Evolutionary conservation across 2,113 vertebrate species (phyloP).

Genomic region (Ahaetulla prasina): DNA sequence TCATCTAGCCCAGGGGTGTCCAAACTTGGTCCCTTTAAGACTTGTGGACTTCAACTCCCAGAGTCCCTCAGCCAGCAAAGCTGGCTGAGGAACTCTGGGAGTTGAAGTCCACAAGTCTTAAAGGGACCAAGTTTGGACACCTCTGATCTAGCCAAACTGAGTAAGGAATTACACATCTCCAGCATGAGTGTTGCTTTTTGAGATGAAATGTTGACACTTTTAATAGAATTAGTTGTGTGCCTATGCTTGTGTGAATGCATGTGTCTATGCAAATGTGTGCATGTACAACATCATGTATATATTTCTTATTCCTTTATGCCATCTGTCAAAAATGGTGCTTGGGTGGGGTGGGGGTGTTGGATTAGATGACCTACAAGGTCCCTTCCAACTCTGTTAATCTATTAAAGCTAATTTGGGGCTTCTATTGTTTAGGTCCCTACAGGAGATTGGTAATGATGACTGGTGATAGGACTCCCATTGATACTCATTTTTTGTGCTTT

Average conservation of each 20-base stretch:
- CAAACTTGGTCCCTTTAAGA: no score
- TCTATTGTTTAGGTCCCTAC: neutral
- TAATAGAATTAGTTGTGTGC: neutral
- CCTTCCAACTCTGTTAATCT: no score
- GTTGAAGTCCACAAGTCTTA: no score
- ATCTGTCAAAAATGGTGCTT: no score
- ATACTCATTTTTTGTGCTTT: neutral
- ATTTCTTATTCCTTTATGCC: neutral
- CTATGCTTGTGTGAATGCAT: neutral
- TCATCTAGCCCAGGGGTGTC: no score
- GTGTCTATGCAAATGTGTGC: neutral
- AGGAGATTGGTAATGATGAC: neutral
- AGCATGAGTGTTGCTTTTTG: neutral
- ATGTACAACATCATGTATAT: neutral
- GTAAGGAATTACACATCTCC: neutral
- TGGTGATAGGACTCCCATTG: conserved; percentile 2
- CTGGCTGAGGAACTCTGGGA: no score
- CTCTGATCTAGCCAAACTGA: neutral
- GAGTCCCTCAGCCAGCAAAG: no score
- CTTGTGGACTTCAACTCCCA: no score
- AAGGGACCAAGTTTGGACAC: no score
- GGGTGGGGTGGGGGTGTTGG: no score
- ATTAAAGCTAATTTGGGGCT: no score
- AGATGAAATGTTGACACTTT: neutral
- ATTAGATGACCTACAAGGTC: no score